Conservation (phyloP, 2,888 invertebrate species). For the Argynnis bischoffii region DNA sequence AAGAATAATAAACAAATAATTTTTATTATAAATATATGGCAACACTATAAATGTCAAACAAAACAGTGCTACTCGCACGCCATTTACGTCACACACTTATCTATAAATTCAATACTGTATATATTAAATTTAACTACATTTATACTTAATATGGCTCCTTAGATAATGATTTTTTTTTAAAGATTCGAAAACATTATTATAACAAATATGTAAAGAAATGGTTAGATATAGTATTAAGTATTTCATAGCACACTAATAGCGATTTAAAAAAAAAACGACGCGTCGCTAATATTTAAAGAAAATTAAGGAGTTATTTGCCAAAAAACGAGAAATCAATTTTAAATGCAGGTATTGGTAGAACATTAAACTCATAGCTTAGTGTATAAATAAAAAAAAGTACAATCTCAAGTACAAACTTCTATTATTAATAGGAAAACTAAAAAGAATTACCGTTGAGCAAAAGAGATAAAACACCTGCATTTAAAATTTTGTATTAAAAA, state of each 20-base stretch:
- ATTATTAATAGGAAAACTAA: not conserved
- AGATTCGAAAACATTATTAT: conserved; percentile 32
- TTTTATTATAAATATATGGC: conserved; percentile 47
- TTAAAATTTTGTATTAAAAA: conserved; percentile 37
- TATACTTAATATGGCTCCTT: conserved; percentile 28
- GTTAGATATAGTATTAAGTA: conserved; percentile 18
- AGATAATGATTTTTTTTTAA: conserved; percentile 26
- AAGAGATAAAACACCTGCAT: conserved; percentile 31
- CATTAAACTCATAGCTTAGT: not conserved
- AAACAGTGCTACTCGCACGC: conserved; percentile 64
- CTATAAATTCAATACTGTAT: conserved; percentile 54
- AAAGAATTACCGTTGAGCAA: conserved; percentile 32
- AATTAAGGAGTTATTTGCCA: not conserved
- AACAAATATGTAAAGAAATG: conserved; percentile 32
- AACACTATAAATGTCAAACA: conserved; percentile 50
- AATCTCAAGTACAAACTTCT: not conserved
- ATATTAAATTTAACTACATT: conserved; percentile 33
- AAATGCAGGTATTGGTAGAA: conserved; percentile 29
- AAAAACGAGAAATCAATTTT: conserved; percentile 11
- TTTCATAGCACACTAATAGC: conserved; percentile 4
- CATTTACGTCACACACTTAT: conserved; percentile 46
- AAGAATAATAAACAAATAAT: conserved; percentile 32
- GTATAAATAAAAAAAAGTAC: not conserved
- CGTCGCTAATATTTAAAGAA: not conserved
- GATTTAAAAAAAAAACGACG: not conserved